Conservation (phyloP, 2,888 invertebrate genomes). For the Drosophila fungiperda region DNA sequence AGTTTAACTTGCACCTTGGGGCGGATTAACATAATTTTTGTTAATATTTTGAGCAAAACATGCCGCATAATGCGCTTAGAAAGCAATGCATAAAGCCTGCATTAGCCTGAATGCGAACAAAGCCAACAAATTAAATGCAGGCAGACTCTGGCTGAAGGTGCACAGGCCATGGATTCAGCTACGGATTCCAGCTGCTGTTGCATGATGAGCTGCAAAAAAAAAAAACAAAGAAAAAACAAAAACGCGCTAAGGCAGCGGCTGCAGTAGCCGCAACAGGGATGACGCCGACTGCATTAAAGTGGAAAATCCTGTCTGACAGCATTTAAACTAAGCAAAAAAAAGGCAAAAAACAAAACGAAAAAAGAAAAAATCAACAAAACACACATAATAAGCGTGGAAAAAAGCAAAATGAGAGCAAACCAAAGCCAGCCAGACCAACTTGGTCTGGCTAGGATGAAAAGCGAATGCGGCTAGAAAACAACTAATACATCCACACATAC, state of each 20-base stretch:
- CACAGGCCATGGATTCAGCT: constrained; percentile 43
- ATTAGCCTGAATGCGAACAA: constrained; percentile 65
- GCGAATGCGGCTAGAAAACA: constrained; percentile 52
- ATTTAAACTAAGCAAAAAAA: constrained; percentile 65
- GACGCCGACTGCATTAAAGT: constrained; percentile 72
- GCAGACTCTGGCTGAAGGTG: constrained; percentile 28
- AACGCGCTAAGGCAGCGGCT: constrained; percentile 46
- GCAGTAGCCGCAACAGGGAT: constrained; percentile 3
- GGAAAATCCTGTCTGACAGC: constrained; percentile 83
- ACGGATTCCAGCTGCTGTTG: constrained; percentile 48
- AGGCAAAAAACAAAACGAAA: constrained; percentile 34
- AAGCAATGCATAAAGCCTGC: constrained; percentile 66
- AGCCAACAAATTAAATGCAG: constrained; percentile 23
- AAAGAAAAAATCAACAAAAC: constrained; percentile 53
- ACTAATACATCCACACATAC: neutral
- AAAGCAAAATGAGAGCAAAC: constrained; percentile 75
- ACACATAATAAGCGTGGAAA: constrained; percentile 74
- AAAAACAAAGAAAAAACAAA: constrained; percentile 27
- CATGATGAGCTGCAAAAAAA: constrained; percentile 60
- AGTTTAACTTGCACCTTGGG: constrained; percentile 19
- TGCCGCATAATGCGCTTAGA: constrained; percentile 68
- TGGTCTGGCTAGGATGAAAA: constrained; percentile 60
- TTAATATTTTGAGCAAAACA: constrained; percentile 61
- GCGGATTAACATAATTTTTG: constrained; percentile 68
- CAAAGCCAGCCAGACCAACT: constrained; percentile 33